Evolutionary conservation across 2,113 vertebrate species (phyloP).

Genomic region (Pipa parva): DNA sequence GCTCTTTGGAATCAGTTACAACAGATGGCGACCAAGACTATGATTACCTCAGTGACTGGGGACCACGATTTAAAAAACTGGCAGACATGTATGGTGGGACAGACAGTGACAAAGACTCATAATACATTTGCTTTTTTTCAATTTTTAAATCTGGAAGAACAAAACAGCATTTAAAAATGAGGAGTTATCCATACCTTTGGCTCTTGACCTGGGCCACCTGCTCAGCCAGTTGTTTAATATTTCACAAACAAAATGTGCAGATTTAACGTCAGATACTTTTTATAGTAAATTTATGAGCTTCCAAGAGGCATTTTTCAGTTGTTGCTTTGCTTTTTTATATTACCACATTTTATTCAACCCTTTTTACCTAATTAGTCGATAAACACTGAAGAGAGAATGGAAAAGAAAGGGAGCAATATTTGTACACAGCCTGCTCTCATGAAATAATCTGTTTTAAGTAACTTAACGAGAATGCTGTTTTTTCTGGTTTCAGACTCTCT

Average conservation of each 20-base stretch:
- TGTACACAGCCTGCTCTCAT: slow-evolving; percentile 31
- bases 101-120: slow-evolving; percentile 87
- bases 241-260: slow-evolving; percentile 55
- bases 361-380: slow-evolving; percentile 50
- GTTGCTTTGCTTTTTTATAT: slow-evolving; percentile 48
- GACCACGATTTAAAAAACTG: slow-evolving; percentile 91
- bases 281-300: slow-evolving; percentile 67
- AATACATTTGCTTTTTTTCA: slow-evolving; percentile 58
- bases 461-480: slow-evolving; percentile 11
- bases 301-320: slow-evolving; percentile 60
- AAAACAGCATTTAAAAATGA: slow-evolving; percentile 51
- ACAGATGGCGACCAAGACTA: slow-evolving; percentile 92
- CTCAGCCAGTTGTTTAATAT: slow-evolving; percentile 50
- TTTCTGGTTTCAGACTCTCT: slow-evolving; percentile 3
- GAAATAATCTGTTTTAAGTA: slow-evolving; percentile 14
- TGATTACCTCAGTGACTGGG: slow-evolving; percentile 93
- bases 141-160: slow-evolving; percentile 43
- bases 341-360: slow-evolving; percentile 60
- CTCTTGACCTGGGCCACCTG: slow-evolving; percentile 57
- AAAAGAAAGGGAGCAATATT: slow-evolving; percentile 46
- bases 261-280: slow-evolving; percentile 55
- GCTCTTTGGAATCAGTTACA: slow-evolving; percentile 85
- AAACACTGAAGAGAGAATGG: slow-evolving; percentile 45
- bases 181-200: slow-evolving; percentile 56
- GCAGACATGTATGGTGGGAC: slow-evolving; percentile 89